These are phyloP conservation scores for Anthopleura xanthogrammica DNA, from an alignment of 92 coral and sea anemone genomes.

Conservation along the genomic window DNA sequence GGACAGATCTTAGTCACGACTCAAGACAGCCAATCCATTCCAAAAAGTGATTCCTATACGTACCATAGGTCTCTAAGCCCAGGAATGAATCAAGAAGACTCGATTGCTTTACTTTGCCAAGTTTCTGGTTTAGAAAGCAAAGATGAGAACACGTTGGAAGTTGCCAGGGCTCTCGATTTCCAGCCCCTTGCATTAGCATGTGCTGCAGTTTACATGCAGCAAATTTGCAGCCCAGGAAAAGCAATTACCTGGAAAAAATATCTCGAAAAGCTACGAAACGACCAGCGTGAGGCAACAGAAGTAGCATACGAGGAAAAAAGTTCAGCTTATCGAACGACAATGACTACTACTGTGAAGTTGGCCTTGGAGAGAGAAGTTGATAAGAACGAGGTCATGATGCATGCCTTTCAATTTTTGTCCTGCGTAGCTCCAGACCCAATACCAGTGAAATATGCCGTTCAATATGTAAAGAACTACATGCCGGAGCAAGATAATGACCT, in stretches of 20 bases:
- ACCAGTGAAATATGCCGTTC: constrained; percentile 14
- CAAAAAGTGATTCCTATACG: constrained; percentile 11
- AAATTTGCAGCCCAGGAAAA: neutral
- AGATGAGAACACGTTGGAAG: neutral
- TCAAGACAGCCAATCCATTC: constrained; percentile 40
- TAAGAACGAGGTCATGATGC: constrained; percentile 21
- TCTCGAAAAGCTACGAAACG: constrained; percentile 26
- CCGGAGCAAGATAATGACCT: constrained; percentile 31
- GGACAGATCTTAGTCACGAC: constrained; percentile 49
- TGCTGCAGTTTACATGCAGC: constrained; percentile 46
- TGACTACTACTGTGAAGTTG: constrained; percentile 42
- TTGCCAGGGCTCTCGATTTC: constrained; percentile 44
- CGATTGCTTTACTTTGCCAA: constrained; percentile 13
- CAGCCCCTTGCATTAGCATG: constrained; percentile 65
- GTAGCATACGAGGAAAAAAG: constrained; percentile 9
- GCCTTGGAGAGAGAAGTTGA: constrained; percentile 34
- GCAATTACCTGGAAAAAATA: constrained; percentile 30
- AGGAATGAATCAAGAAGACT: constrained; percentile 34
- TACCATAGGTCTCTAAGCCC: constrained; percentile 32
- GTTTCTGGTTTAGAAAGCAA: constrained; percentile 19
- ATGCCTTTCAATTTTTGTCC: constrained; percentile 36
- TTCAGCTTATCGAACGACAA: constrained; percentile 10
- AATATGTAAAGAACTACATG: constrained; percentile 19
- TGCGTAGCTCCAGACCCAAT: constrained; percentile 26
- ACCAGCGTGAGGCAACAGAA: constrained; percentile 37